These are phyloP conservation scores for Telmatherina bonti DNA, from an alignment of 2,797 vertebrate genomes.

Conservation along the genomic window DNA sequence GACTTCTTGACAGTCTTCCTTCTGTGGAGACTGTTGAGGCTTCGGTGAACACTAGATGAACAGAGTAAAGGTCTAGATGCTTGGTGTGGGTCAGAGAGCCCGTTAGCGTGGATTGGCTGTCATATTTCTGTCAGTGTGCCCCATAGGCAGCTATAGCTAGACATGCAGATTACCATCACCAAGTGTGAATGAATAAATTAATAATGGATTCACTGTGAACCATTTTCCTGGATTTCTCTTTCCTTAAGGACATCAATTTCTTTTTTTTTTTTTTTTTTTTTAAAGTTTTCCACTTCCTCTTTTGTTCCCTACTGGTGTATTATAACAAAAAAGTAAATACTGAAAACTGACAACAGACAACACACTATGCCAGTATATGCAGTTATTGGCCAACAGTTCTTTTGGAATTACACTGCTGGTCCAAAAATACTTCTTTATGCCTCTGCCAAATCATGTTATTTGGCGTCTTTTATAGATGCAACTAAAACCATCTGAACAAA, in stretches of 20 bases:
- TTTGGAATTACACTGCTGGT: neutral
- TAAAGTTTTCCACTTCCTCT: neutral
- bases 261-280: neutral
- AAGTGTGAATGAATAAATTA: no score
- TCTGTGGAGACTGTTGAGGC: neutral
- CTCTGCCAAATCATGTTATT: neutral
- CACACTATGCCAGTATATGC: no score
- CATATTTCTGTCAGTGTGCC: no score
- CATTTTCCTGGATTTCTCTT: neutral
- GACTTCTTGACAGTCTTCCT: neutral
- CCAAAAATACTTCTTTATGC: neutral
- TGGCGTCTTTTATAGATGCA: neutral
- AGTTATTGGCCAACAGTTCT: neutral
- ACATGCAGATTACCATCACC: no score
- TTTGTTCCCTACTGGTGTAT: no score
- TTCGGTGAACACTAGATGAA: neutral
- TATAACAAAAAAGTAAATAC: no score
- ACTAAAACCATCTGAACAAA: neutral
- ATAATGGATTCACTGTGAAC: no score
- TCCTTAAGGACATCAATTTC: neutral
- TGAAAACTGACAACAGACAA: no score
- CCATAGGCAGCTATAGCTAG: no score
- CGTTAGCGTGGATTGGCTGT: no score
- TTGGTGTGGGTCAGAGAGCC: no score
- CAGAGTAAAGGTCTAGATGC: neutral